Evolutionary conservation across 2,113 vertebrate species (phyloP).

Genomic region (Oncorhynchus nerka): DNA sequence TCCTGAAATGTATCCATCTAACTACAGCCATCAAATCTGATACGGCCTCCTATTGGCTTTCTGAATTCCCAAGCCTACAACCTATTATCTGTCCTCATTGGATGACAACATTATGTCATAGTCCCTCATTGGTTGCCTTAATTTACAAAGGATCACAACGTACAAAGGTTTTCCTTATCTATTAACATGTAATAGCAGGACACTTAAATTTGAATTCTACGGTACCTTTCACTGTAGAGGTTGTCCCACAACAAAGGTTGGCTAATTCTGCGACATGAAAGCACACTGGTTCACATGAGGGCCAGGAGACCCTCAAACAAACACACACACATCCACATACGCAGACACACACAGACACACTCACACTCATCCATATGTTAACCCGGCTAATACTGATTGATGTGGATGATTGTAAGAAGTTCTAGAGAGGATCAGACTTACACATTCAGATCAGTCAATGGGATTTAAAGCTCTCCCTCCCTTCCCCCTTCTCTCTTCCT

Average conservation of each 20-base stretch:
- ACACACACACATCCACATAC: not conserved
- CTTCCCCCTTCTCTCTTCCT: conserved; percentile 9
- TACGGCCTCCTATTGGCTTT: not conserved
- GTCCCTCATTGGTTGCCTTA: not conserved
- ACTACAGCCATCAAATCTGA: conserved; percentile 18
- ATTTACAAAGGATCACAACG: too few relatives aligned
- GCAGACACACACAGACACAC: not conserved
- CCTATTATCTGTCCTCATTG: not conserved
- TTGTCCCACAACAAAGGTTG: too few relatives aligned
- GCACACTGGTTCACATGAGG: not conserved
- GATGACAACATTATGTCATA: too few relatives aligned
- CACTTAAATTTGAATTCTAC: too few relatives aligned
- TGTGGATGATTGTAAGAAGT: conserved; percentile 21
- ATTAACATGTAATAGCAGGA: not conserved
- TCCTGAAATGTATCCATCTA: not conserved
- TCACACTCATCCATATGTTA: not conserved
- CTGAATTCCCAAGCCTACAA: not conserved
- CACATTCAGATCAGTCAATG: conserved; percentile 39
- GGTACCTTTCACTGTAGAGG: too few relatives aligned
- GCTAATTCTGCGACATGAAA: too few relatives aligned
- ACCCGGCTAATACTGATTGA: not conserved
- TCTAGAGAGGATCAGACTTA: conserved; percentile 44
- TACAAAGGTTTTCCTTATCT: too few relatives aligned
- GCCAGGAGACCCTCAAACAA: not conserved
- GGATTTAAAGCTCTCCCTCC: conserved; percentile 32